Base-by-base conservation (phyloP, 2,888 invertebrate species). In the Seira ritae region DNA sequence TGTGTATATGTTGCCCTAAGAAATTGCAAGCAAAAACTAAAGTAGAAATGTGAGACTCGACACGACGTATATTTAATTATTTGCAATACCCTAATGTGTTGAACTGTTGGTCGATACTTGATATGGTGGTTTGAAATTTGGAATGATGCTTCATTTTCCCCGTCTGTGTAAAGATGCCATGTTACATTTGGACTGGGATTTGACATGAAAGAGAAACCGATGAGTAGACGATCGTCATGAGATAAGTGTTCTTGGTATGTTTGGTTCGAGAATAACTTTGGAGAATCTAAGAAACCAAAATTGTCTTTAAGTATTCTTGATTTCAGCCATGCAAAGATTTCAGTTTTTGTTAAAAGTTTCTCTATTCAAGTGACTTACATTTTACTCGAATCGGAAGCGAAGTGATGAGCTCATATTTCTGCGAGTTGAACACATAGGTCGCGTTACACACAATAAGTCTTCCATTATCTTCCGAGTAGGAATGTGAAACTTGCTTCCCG, bases 1-100 rank as follows among this genome's bases (percentile, higher is more conserved):
- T 4, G 6, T 17, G n/a, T 78, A 83, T 8, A 62, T 17, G 31
- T 78, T 73, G 0, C 37, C 73, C 82, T 82, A 37, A 42, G 8
- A 42, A 42, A 42, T 42, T 60, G 60, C 6, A 60, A 60, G 17
- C 17, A 19, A 8, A 8, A 4, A 31, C 31, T 31, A 31, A 65
- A 65, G 12, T 65, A 65, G 8, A 3, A 65, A 65, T 65, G 65
- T 46, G 6, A n/a, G 20, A 65, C 17, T 55, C 55, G 12, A 6
- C n/a, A 55, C 55, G 55, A n/a, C 17, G 12, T 60, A 60, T 60
- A 60, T 3, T 4, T 31, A 31, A 31, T 2, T 31, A 31, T 31
- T 55, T 55, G 6, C 19, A 19, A 12, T 72, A 80, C 81, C 70
- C 69, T 19, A 8, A 24, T 15, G 22, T 70, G 69, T 0, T 20